Evolutionary conservation across 2,797 vertebrate species (phyloP).

Genomic region (Characodon lateralis): DNA sequence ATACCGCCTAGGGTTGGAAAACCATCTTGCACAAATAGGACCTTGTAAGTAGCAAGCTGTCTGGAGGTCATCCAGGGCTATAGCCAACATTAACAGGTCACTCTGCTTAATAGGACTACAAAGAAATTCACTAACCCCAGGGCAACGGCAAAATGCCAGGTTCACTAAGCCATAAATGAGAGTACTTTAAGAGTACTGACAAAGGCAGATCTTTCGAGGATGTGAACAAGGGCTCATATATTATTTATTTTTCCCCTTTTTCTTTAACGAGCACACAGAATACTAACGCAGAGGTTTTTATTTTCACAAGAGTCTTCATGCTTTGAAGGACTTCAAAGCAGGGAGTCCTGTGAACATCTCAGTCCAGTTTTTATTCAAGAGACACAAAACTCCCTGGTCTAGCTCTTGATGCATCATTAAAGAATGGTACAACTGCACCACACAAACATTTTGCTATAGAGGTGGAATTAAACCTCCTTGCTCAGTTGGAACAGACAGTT

Average conservation of each 20-base stretch:
- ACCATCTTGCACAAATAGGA: conserved; percentile 55
- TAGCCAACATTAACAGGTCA: conserved; percentile 59
- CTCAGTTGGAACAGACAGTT: neutral
- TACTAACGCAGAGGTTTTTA: neutral
- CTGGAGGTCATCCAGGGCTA: conserved; percentile 52
- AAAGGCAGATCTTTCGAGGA: neutral
- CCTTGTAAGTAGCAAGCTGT: conserved; percentile 53
- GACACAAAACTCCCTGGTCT: neutral
- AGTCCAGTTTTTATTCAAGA: neutral
- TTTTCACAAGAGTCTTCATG: conserved; percentile 6
- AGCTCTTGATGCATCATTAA: neutral
- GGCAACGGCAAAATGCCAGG: conserved; percentile 51
- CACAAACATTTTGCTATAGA: neutral
- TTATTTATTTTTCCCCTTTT: neutral
- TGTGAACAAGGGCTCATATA: neutral
- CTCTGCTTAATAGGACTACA: conserved; percentile 34
- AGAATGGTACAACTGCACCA: neutral
- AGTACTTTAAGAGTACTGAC: conserved; percentile 28
- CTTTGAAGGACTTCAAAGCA: no score
- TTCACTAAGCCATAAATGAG: conserved; percentile 53
- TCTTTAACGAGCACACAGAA: neutral
- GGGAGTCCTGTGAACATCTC: neutral
- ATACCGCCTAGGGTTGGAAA: conserved; percentile 44
- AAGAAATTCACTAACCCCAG: conserved; percentile 40
- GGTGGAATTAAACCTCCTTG: neutral